A percentile compares a stretch with the other conserved stretches of the same genome.
Conservation (phyloP, 1,140 invertebrate genomes). For the Ylistrum balloti region DNA sequence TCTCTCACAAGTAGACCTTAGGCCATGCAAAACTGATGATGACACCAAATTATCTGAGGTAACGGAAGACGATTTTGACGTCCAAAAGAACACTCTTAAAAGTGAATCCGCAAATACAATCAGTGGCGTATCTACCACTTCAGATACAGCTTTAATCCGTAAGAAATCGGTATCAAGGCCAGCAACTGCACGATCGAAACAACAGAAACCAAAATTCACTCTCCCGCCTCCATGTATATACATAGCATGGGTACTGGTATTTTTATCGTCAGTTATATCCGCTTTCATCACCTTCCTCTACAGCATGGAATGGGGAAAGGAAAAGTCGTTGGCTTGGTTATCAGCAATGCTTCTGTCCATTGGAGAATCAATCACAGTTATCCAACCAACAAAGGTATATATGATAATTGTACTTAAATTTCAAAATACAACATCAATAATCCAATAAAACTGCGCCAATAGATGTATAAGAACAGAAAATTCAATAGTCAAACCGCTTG, state of each 20-base stretch:
- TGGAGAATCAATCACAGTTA: conserved; percentile 66
- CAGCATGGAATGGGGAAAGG: conserved; percentile 76
- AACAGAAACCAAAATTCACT: conserved; percentile 50
- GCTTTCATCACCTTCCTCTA: conserved; percentile 76
- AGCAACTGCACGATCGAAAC: neutral
- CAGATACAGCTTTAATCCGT: neutral
- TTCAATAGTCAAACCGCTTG: too few relatives aligned
- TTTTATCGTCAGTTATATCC: conserved; percentile 62
- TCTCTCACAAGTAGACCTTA: conserved; percentile 50
- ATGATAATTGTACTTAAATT: too few relatives aligned
- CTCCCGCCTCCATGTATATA: conserved; percentile 72
- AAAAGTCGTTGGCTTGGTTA: conserved; percentile 75
- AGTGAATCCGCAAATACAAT: neutral
- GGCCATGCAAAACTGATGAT: conserved; percentile 31
- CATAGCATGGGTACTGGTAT: conserved; percentile 71
- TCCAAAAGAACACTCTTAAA: neutral
- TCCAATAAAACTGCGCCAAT: too few relatives aligned
- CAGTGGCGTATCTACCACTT: neutral
- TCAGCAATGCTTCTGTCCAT: conserved; percentile 71
- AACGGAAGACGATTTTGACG: conserved; percentile 45
- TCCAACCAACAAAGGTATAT: conserved; percentile 72
- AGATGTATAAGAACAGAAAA: too few relatives aligned
- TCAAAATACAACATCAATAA: too few relatives aligned
- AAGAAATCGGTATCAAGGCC: neutral
- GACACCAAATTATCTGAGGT: conserved; percentile 46